phyloP scores from a whole-genome alignment of 1,140 invertebrate genomes.

The Vanessa tameamea region DNA sequence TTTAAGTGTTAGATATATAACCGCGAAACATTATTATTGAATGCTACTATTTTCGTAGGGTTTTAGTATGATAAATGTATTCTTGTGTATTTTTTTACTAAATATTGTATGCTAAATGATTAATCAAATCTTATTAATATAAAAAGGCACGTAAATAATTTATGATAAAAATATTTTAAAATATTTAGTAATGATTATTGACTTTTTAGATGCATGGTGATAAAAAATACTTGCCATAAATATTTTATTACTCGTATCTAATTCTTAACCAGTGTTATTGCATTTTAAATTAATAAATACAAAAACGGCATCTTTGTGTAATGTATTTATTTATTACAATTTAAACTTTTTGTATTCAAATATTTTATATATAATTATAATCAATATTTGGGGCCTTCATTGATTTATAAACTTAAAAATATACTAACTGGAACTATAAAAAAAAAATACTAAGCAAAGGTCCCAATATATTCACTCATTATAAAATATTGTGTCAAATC shows the following conservation, averaged over 20 bases:
- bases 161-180: constrained; percentile 6
- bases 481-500: constrained; percentile 32
- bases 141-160: constrained; percentile 11
- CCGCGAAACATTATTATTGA: constrained; percentile 30
- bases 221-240: constrained; percentile 37
- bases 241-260: constrained; percentile 26
- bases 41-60: constrained; percentile 33
- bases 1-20: constrained; percentile 65
- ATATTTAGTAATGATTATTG: constrained; percentile 13
- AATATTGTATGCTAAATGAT: constrained; percentile 23
- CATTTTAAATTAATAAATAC: constrained; percentile 20
- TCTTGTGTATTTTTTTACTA: constrained; percentile 25
- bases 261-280: constrained; percentile 29
- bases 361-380: constrained; percentile 3
- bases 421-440: neutral
- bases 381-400: constrained; percentile 1
- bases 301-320: constrained; percentile 1
- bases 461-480: constrained; percentile 4
- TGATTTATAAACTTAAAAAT: neutral
- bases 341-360: neutral
- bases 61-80: constrained; percentile 24
- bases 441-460: neutral
- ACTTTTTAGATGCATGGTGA: constrained; percentile 26
- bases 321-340: constrained; percentile 8
- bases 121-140: constrained; percentile 16